A percentile compares a stretch with the other conserved stretches of the same genome.
Evolutionary conservation across 2,888 invertebrate genomes (phyloP).

Genomic region (Cataglyphis albicans): DNA sequence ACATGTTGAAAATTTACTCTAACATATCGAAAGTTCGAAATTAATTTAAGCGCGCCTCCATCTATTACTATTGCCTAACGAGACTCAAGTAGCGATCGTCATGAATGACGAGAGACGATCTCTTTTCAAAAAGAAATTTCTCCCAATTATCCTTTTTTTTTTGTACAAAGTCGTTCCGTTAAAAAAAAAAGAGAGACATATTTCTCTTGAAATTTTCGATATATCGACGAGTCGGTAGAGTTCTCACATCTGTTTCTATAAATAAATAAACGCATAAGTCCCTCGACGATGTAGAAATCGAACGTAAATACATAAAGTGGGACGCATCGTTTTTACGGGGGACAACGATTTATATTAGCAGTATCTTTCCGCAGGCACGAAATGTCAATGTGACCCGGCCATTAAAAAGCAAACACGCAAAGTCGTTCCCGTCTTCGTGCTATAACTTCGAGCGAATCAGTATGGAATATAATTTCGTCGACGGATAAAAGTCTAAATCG

Average conservation of each 20-base stretch:
- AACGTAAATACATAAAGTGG: constrained; percentile 36
- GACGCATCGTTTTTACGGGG: constrained; percentile 40
- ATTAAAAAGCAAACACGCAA: constrained; percentile 7
- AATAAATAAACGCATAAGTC: constrained; percentile 33
- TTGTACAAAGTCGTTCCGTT: not conserved
- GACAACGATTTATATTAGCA: constrained; percentile 30
- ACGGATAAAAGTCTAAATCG: constrained; percentile 23
- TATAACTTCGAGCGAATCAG: not conserved
- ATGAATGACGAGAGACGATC: not conserved
- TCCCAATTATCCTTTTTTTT: not conserved
- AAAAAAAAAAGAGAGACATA: not conserved
- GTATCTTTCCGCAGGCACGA: not conserved
- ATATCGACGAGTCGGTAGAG: constrained; percentile 16
- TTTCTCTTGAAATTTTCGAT: constrained; percentile 45
- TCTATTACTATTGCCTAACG: not conserved
- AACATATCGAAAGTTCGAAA: constrained; percentile 49
- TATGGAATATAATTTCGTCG: constrained; percentile 1
- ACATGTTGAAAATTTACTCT: constrained; percentile 49
- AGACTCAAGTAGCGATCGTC: constrained; percentile 18
- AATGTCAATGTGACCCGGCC: not conserved
- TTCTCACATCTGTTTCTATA: constrained; percentile 37
- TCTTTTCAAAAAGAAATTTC: constrained; percentile 6
- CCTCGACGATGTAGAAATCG: constrained; percentile 30
- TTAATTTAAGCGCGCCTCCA: constrained; percentile 46
- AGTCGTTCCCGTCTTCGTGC: constrained; percentile 7